phyloP scores from a whole-genome alignment of 1,140 invertebrate genomes.

The Bathynomus jamesi region DNA sequence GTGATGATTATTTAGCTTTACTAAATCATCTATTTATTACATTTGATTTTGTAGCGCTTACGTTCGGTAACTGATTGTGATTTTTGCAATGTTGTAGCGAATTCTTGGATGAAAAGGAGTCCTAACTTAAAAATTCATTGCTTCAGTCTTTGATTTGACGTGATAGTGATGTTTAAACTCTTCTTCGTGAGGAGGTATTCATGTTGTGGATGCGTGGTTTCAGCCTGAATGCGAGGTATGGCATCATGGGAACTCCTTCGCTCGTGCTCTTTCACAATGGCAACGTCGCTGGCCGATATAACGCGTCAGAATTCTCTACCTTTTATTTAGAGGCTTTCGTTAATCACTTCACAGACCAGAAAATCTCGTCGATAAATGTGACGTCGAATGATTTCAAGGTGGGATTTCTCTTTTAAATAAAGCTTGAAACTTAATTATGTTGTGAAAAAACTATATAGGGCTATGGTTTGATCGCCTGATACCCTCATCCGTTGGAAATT shows the following conservation, averaged over 20 bases:
- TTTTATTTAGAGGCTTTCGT: conserved; percentile 75
- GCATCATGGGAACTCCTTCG: conserved; percentile 87
- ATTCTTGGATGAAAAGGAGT: too few species aligned
- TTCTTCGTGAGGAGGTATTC: not conserved
- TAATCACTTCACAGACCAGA: conserved; percentile 43
- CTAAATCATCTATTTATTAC: too few species aligned
- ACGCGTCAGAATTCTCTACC: conserved; percentile 70
- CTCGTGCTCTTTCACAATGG: conserved; percentile 89
- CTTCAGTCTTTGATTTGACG: not conserved
- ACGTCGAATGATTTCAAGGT: conserved; percentile 25
- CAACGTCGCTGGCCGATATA: conserved; percentile 73
- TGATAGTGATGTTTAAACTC: not conserved
- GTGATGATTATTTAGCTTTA: too few species aligned
- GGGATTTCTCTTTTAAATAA: not conserved
- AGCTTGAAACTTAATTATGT: too few species aligned
- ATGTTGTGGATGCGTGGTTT: not conserved
- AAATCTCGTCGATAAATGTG: conserved; percentile 23
- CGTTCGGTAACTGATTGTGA: too few species aligned
- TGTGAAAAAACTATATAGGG: too few species aligned
- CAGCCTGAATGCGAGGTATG: conserved; percentile 77
- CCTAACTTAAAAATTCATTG: too few species aligned
- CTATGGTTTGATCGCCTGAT: too few species aligned
- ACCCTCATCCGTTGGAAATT: too few species aligned
- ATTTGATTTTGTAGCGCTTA: too few species aligned
- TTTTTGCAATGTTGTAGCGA: too few species aligned